These are phyloP conservation scores for Odontamblyopus lacepedii DNA, from an alignment of 2,797 vertebrate genomes.

Conservation along the genomic window DNA sequence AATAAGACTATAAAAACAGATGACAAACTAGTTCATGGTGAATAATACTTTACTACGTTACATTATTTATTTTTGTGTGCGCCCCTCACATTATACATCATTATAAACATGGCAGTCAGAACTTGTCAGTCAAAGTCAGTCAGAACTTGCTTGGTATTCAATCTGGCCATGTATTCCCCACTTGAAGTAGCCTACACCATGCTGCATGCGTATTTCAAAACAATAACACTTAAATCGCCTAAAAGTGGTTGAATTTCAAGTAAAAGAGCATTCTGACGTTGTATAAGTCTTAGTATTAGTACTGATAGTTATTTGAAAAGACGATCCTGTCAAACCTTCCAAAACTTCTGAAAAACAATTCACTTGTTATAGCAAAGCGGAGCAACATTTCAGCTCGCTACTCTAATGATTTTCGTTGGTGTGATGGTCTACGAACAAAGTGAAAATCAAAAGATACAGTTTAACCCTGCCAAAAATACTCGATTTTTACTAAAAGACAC, in stretches of 20 bases:
- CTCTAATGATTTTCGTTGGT: background rate
- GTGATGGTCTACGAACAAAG: background rate
- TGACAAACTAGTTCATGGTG: too few species aligned
- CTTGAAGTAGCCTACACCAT: too few species aligned
- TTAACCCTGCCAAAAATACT: conserved; percentile 4
- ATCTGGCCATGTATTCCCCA: too few species aligned
- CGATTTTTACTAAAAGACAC: conserved; percentile 50
- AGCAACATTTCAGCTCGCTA: background rate
- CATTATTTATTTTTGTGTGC: too few species aligned
- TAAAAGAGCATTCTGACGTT: background rate
- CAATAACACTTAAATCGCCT: background rate
- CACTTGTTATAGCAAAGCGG: conserved; percentile 18
- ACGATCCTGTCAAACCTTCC: conserved; percentile 1
- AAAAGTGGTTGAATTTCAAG: background rate
- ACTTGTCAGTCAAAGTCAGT: too few species aligned
- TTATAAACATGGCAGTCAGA: too few species aligned
- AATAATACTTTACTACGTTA: too few species aligned
- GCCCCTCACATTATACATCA: too few species aligned
- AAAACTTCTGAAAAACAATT: conserved; percentile 49
- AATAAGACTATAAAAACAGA: background rate
- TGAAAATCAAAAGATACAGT: accelerated
- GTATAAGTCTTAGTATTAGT: background rate
- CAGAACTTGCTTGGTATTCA: too few species aligned
- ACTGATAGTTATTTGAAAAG: background rate
- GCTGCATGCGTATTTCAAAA: background rate